Conservation (phyloP, 2,797 vertebrate species). For the Hemitrygon akajei region DNA sequence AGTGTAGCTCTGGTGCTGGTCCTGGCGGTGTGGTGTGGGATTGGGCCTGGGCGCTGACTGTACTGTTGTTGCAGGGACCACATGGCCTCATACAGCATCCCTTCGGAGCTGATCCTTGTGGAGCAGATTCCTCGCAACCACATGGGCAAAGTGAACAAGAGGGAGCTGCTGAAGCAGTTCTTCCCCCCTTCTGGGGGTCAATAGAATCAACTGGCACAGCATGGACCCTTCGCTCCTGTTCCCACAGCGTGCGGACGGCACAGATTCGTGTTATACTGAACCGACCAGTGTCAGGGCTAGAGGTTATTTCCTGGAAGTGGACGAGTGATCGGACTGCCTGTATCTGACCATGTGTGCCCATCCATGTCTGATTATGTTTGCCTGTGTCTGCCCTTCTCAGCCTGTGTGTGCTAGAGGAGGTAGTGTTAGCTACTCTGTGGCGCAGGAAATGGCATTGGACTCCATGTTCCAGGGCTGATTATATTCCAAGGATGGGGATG, state of each 20-base stretch:
- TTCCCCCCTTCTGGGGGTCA: conserved; percentile 48
- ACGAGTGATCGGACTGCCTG: not conserved
- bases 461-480: not conserved
- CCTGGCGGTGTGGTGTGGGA: too few species aligned
- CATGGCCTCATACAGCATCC: conserved; percentile 75
- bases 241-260: not conserved
- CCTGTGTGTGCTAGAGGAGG: not conserved
- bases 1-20: not conserved
- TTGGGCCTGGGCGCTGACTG: not conserved
- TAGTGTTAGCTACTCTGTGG: not conserved
- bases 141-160: conserved; percentile 97
- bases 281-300: not conserved
- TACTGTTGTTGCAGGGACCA: conserved; percentile 59
- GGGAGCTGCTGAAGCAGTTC: conserved; percentile 71
- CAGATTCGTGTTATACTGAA: not conserved
- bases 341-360: too few species aligned
- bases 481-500: not conserved
- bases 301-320: not conserved
- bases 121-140: conserved; percentile 85
- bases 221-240: not conserved
- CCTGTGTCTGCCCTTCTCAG: too few species aligned
- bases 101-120: conserved; percentile 76
- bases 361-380: too few species aligned
- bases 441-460: not conserved
- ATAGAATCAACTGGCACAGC: not conserved